Conservation (phyloP, 2,888 invertebrate species). For the Achlya flavicornis region DNA sequence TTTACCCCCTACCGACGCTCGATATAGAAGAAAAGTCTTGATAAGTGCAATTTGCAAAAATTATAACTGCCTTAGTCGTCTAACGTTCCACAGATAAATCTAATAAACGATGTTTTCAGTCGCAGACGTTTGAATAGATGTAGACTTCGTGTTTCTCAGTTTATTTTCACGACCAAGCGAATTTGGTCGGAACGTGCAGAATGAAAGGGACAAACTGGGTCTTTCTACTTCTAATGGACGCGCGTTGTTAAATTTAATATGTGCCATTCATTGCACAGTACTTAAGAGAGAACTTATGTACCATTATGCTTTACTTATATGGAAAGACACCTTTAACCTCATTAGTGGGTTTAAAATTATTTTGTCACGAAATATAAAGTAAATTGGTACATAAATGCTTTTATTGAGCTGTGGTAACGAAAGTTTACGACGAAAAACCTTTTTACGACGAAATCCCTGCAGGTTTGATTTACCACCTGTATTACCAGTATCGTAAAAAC, state of each 20-base stretch:
- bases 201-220: conserved; percentile 4
- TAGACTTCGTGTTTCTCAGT: neutral
- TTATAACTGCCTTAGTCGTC: neutral
- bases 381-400: neutral
- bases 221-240: conserved; percentile 1
- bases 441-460: too few species aligned
- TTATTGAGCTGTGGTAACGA: too few species aligned
- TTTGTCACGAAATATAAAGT: neutral
- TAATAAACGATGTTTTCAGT: neutral
- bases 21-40: too few species aligned
- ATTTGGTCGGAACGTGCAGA: neutral
- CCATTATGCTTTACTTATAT: neutral
- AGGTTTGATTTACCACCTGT: too few species aligned
- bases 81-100: neutral
- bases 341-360: neutral
- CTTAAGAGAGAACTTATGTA: neutral
- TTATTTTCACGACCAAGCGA: neutral
- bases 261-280: neutral
- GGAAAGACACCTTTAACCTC: neutral
- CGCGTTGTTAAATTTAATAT: neutral
- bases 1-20: too few species aligned
- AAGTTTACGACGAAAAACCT: too few species aligned
- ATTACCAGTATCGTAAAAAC: too few species aligned
- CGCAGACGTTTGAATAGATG: neutral
- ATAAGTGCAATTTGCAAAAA: too few species aligned